Evolutionary conservation across 1,140 invertebrate genomes (phyloP), one percentile per base, ranked within the genome.

Genomic region (Neuroterus valhalla): DNA sequence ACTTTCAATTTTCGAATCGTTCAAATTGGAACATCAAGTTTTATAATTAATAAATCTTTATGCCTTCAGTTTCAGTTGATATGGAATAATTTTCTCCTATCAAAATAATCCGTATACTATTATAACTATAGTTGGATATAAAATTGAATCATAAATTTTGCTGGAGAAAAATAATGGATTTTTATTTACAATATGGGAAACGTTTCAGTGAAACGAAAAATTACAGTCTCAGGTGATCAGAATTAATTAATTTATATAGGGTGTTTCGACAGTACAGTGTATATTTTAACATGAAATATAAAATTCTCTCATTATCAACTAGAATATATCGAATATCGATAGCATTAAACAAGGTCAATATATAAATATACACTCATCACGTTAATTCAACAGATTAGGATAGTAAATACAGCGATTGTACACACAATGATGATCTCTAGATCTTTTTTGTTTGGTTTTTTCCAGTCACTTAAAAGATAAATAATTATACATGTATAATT

Each of bases 311-410:
- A 87, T 85, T 80, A 81, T 87, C 83, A 88, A 88, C 85, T 88
- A 82, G 82, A 31, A 31, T 66, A 81, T 77, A 78, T 85, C 85
- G n/a, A n/a, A 86, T 84, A 81, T 82, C 73, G 66, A 74, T 75
- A 77, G 48, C 78, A 74, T 78, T 80, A 80, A 85, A 87, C 77
- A 85, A 84, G 78, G 81, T 87, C 84, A 87, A 89, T 86, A 89
- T 88, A 88, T 83, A 87, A 87, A 88, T 88, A 89, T 89, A 85
- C 83, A 89, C 76, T 87, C 74, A 85, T 87, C 84, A 86, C 82
- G 82, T 85, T 81, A 79, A 80, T 84, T 74, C 85, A 79, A 82
- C 72, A 77, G 76, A 77, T 72, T 70, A 72, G 45, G 81, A 81
- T 79, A 72, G 74, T 85, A 86, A 78, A 85, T 86, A 82, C 78